phyloP scores from a whole-genome alignment of 2,888 invertebrate species.

The Cephus sareptanus region DNA sequence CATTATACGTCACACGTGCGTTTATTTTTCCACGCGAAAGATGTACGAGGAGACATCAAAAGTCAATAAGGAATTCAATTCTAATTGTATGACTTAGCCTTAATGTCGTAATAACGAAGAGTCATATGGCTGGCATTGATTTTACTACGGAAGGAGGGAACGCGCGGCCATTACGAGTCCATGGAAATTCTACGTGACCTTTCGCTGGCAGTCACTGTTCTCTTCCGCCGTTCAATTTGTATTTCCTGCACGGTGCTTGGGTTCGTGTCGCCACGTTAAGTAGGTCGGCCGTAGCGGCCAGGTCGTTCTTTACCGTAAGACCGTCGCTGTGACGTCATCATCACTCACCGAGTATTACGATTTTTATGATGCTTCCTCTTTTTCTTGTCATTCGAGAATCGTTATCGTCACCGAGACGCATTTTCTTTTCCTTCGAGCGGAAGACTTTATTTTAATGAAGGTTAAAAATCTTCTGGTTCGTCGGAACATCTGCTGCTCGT shows the following conservation, averaged over 20 bases:
- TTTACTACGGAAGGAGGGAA: neutral
- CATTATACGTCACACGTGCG: neutral
- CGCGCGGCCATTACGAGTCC: neutral
- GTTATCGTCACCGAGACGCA: neutral
- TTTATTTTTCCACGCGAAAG: neutral
- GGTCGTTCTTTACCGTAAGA: slow-evolving; percentile 41
- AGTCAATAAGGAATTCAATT: neutral
- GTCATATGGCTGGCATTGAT: neutral
- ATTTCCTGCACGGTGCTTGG: slow-evolving; percentile 16
- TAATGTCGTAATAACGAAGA: neutral
- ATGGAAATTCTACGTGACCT: neutral
- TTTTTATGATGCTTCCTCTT: neutral
- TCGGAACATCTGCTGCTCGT: neutral
- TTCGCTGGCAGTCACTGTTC: neutral
- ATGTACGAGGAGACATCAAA: neutral
- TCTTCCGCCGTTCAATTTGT: neutral
- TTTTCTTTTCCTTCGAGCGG: neutral
- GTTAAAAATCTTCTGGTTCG: neutral
- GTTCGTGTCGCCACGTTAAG: slow-evolving; percentile 20
- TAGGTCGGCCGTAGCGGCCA: slow-evolving; percentile 35
- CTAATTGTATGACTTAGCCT: neutral
- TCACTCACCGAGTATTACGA: slow-evolving; percentile 20
- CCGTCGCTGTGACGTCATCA: slow-evolving; percentile 29
- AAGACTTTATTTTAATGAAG: neutral
- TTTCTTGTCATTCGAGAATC: neutral